These are phyloP conservation scores for Coreoperca whiteheadi DNA, from an alignment of 2,113 vertebrate genomes.

Conservation along the genomic window DNA sequence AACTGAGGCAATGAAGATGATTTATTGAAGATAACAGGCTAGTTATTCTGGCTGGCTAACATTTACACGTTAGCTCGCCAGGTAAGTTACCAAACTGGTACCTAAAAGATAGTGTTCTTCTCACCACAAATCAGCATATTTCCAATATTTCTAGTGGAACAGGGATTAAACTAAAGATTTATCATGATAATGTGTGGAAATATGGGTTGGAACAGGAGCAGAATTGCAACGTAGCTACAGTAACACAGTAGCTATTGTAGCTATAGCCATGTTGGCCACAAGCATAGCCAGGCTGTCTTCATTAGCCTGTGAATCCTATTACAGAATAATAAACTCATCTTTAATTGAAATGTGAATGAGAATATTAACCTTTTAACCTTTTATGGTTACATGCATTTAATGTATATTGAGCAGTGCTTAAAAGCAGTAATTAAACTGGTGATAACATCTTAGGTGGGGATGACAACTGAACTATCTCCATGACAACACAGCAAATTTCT, in stretches of 20 bases:
- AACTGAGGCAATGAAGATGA: too few relatives aligned
- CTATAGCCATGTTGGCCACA: background rate
- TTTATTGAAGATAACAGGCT: too few relatives aligned
- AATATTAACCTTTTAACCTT: background rate
- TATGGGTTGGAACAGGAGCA: background rate
- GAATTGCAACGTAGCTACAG: background rate
- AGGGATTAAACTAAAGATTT: background rate
- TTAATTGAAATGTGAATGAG: background rate
- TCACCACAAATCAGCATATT: background rate
- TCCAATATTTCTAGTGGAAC: background rate
- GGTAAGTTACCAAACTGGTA: background rate
- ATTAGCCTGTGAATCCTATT: background rate
- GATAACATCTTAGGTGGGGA: background rate
- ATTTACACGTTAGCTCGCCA: too few relatives aligned
- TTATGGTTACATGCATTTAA: background rate
- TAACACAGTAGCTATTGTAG: background rate
- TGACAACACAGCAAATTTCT: background rate
- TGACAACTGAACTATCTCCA: background rate
- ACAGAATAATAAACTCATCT: background rate
- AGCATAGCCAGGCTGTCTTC: background rate
- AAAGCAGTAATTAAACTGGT: background rate
- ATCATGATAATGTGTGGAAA: background rate
- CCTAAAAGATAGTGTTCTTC: too few relatives aligned
- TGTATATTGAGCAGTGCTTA: too few relatives aligned
- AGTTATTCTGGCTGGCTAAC: too few relatives aligned